A percentile compares a stretch with the other conserved stretches of the same genome.
phyloP scores from a whole-genome alignment of 2,888 invertebrate species.

The Quadroppia sp. region DNA sequence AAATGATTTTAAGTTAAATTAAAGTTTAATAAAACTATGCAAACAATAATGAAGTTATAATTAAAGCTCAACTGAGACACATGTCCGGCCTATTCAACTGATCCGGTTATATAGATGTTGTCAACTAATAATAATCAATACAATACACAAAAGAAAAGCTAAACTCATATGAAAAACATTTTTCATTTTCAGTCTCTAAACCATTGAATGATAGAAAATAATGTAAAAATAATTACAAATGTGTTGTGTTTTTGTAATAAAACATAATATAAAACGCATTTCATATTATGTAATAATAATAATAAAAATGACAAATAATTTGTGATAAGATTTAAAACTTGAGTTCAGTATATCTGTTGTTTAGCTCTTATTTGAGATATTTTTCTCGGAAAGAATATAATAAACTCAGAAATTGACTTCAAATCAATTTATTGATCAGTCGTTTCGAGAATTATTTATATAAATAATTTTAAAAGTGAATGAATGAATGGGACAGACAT shows the following conservation, averaged over 20 bases:
- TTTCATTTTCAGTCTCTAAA: too few species aligned
- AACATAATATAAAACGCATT: background rate
- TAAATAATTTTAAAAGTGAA: background rate
- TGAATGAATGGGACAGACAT: background rate
- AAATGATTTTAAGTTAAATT: too few species aligned
- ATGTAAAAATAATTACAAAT: background rate
- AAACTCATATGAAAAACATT: too few species aligned
- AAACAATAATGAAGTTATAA: too few species aligned
- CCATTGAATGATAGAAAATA: too few species aligned
- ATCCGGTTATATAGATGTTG: too few species aligned
- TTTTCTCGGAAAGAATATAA: background rate
- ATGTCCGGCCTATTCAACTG: too few species aligned
- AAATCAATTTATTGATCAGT: background rate
- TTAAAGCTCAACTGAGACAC: too few species aligned
- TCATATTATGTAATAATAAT: slow-evolving; percentile 8
- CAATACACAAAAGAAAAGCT: too few species aligned
- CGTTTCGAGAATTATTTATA: background rate
- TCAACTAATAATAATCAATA: too few species aligned
- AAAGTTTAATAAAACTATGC: too few species aligned
- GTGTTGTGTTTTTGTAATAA: background rate
- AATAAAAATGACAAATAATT: slow-evolving; percentile 23
- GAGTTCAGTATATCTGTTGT: slow-evolving; percentile 1
- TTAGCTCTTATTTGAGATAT: background rate
- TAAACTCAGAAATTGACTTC: background rate
- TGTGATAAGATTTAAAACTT: background rate